Evolutionary conservation across 1,140 invertebrate species (phyloP), one percentile per base, ranked within the genome.

Genomic region (Drosophila lacteicornis): DNA sequence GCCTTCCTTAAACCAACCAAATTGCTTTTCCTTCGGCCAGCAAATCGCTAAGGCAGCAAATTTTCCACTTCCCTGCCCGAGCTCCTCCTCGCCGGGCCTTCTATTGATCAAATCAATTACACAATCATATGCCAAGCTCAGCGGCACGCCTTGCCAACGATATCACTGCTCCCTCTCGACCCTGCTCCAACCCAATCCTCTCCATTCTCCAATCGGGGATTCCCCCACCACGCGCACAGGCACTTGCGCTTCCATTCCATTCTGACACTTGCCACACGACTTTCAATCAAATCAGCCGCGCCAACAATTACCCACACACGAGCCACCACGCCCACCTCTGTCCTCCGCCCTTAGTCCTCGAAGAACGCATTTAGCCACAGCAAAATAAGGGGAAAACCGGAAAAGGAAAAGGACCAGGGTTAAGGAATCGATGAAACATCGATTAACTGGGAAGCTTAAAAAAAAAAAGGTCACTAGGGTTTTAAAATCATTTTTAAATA

Each of bases 81-180:
- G 2, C n/a, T 4, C 4, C 15, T 7, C 43, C 13, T 27, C 67
- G 11, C 51, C 62, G 42, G 53, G 19, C 53, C 57, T 63, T 70
- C 69, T 79, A 82, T 85, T 87, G 83, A 87, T 87, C 85, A 86
- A 86, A 87, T 86, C 82, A 86, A 87, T 87, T 87, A 86, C 83
- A 87, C 75, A 86, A 86, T 83, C 83, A 86, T 86, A 87, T 86
- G 82, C 69, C 79, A 76, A 51, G 82, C 83, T 46, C 53, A 67
- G 58, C 61, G 81, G 58, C 81, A 68, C 81, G 76, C 81, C 75
- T 25, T 51, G 68, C 38, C 40, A 38, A 25, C 63, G 49, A 51
- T 55, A 57, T 43, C 33, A 30, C 27, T 30, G 33, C 25, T 43
- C 19, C 33, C n/a, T 15, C 17, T 38, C 19, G 19, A 22, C 11